Percentiles rank a stretch among this genome's conserved stretches.
Conservation (phyloP, 2,888 invertebrate species). For the Oegoconia quadripuncta region DNA sequence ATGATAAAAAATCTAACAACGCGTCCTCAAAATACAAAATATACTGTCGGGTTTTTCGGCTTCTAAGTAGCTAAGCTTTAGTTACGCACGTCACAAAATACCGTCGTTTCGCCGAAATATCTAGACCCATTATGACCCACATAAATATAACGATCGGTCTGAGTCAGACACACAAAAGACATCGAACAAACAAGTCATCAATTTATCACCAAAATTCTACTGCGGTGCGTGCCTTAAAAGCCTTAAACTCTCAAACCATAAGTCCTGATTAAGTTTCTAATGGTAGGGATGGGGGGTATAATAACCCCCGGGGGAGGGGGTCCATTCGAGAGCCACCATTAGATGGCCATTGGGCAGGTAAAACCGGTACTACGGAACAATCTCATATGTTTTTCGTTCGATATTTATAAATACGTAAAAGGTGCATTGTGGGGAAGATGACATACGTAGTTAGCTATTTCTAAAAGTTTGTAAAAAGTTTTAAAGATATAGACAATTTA, state of each 20-base stretch:
- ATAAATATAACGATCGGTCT: not conserved
- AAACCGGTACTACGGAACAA: slow-evolving; percentile 14
- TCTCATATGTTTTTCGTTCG: slow-evolving; percentile 1
- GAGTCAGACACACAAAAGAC: not conserved
- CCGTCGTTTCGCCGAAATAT: too few species aligned
- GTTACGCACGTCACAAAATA: too few species aligned
- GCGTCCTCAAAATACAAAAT: too few species aligned
- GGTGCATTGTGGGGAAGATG: too few species aligned
- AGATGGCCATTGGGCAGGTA: slow-evolving; percentile 42
- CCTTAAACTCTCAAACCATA: slow-evolving; percentile 31
- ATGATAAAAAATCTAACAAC: too few species aligned
- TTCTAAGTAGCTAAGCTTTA: too few species aligned
- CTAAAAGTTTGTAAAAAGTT: too few species aligned
- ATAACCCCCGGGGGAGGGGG: slow-evolving; percentile 28
- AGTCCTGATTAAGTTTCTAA: slow-evolving; percentile 52
- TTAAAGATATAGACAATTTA: too few species aligned
- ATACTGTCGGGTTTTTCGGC: too few species aligned
- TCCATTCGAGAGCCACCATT: slow-evolving; percentile 31
- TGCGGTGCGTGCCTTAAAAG: not conserved
- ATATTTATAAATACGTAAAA: too few species aligned
- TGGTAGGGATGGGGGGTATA: slow-evolving; percentile 35
- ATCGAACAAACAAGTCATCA: not conserved
- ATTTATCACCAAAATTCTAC: slow-evolving; percentile 1
- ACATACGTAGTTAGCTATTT: too few species aligned
- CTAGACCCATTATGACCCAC: too few species aligned